phyloP scores from a whole-genome alignment of 2,888 invertebrate genomes.

The Eupeodes luniger region DNA sequence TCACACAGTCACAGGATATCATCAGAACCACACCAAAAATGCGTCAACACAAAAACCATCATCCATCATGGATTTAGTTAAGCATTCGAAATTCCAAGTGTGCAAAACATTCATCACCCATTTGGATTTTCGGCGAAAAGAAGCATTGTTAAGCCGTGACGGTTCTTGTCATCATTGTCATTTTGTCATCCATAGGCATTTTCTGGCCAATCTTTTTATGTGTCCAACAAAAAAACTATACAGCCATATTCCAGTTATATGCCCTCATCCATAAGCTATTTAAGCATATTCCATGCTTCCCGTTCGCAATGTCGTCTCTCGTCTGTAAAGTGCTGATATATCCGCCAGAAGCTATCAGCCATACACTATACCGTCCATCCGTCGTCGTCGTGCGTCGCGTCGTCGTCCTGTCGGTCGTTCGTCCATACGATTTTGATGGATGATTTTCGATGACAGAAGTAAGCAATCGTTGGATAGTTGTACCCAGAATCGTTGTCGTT shows the following conservation, averaged over 20 bases:
- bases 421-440: conserved; percentile 59
- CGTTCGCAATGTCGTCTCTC: background rate
- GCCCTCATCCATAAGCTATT: conserved; percentile 45
- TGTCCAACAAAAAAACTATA: conserved; percentile 54
- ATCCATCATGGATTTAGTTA: conserved; percentile 73
- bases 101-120: conserved; percentile 70
- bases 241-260: conserved; percentile 37
- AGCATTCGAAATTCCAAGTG: conserved; percentile 64
- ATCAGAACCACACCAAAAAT: conserved; percentile 36
- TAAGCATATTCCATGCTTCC: conserved; percentile 67
- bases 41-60: conserved; percentile 69
- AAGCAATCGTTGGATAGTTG: conserved; percentile 44
- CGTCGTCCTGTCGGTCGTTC: background rate
- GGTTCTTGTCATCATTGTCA: conserved; percentile 44
- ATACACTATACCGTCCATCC: background rate
- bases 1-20: background rate
- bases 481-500: conserved; percentile 22
- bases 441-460: conserved; percentile 66
- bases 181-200: conserved; percentile 20
- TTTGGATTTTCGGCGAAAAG: background rate
- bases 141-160: conserved; percentile 37
- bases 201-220: conserved; percentile 59
- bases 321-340: conserved; percentile 58
- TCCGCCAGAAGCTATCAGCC: conserved; percentile 5
- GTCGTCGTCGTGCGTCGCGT: background rate